phyloP scores from a whole-genome alignment of 2,888 invertebrate species.

The Amblyteles armatorius region DNA sequence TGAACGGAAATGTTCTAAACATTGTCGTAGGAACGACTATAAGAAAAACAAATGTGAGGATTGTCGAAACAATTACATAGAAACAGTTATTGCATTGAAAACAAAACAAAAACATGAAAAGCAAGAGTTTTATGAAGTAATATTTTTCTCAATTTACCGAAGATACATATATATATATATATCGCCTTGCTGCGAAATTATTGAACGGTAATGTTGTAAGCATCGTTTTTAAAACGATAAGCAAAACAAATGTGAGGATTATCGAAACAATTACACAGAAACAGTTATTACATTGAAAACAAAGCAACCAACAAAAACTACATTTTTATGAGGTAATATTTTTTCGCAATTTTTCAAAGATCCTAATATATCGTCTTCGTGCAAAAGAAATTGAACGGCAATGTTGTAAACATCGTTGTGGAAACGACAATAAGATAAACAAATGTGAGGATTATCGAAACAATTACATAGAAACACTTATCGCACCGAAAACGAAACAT shows the following conservation, averaged over 20 bases:
- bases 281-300: neutral
- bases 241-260: neutral
- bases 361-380: constrained; percentile 41
- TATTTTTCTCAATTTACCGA: constrained; percentile 29
- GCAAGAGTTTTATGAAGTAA: neutral
- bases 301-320: neutral
- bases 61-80: constrained; percentile 25
- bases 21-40: too few species aligned
- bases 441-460: neutral
- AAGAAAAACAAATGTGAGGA: neutral
- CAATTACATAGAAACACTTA: constrained; percentile 14
- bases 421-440: neutral
- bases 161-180: neutral
- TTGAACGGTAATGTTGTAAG: too few species aligned
- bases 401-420: too few species aligned
- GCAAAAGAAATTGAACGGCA: neutral
- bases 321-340: constrained; percentile 12
- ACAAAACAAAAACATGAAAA: neutral
- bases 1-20: too few species aligned
- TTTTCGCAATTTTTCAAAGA: constrained; percentile 7
- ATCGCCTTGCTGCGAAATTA: constrained; percentile 38
- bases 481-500: neutral
- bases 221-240: too few species aligned
- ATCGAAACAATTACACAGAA: constrained; percentile 18
- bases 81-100: neutral